phyloP scores from a whole-genome alignment of 2,113 vertebrate species.

The Bettongia penicillata region DNA sequence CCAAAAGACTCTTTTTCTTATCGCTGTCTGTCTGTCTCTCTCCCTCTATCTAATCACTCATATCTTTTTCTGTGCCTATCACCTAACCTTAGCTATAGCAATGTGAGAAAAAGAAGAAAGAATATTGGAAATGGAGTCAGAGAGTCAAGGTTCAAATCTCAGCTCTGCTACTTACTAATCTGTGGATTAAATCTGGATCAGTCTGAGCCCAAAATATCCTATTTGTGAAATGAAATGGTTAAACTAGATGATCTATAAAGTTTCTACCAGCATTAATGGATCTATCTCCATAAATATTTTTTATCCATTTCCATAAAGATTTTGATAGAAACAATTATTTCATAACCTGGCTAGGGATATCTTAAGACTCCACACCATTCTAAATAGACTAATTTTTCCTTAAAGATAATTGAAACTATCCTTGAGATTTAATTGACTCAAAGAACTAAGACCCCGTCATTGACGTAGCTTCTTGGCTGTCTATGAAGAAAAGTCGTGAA shows the following conservation, averaged over 20 bases:
- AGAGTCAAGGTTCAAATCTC: not conserved
- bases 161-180: not conserved
- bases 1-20: not conserved
- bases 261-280: not conserved
- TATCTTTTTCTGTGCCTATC: not conserved
- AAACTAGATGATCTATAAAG: not conserved
- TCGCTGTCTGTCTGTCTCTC: not conserved
- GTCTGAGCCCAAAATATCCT: not conserved
- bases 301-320: not conserved
- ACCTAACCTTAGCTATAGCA: not conserved
- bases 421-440: not conserved
- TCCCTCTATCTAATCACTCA: not conserved
- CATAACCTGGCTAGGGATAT: not conserved
- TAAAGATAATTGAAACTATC: not conserved
- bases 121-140: not conserved
- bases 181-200: not conserved
- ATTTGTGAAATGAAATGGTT: not conserved
- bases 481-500: not conserved
- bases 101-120: not conserved
- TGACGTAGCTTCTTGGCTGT: not conserved
- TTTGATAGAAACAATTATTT: not conserved
- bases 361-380: not conserved
- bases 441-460: not conserved
- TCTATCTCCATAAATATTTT: not conserved
- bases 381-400: not conserved